Evolutionary conservation across 2,888 invertebrate genomes (phyloP), one percentile per base, ranked within the genome.

Genomic region (Antitype chi): DNA sequence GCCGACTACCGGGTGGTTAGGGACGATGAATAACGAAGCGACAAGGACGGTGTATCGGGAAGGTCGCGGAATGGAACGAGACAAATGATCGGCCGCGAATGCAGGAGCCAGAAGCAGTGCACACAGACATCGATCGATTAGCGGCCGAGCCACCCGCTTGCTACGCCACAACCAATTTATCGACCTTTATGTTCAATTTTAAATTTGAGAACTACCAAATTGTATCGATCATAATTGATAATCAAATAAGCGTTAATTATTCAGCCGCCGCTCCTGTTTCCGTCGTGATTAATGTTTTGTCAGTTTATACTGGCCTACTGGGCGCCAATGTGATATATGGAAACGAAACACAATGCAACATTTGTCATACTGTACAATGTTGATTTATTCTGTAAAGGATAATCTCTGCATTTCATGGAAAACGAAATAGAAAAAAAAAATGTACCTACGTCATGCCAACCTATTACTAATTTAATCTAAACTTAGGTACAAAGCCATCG

Each of bases 51-150:
- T 92, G 91, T 90, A 94, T 93, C 88, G 93, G 87, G 85, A 80
- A 85, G 86, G 89, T 88, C 90, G 75, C 81, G 88, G 89, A 86
- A 84, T 88, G 85, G 94, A 95, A 92, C 90, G 95, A 93, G 96
- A 95, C 92, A 92, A 92, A 91, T 90, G 90, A 91, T 91, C 86
- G 92, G 89, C 91, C 90, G 90, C 92, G 93, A 90, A 93, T 93
- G 93, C 93, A 93, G 92, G 91, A 93, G 92, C 91, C 91, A 92
- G 92, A 92, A 91, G 92, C 93, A 93, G 92, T 94, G 94, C 95
- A 96, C 94, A 95, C 94, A 95, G 95, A 95, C 95, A 94, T 90
- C 95, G 94, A 96, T 96, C 96, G 96, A 96, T 96, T 95, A 95
- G 95, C 94, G 93, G 92, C 91, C 91, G 79, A 90, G 88, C 92